phyloP scores from a whole-genome alignment of 2,888 invertebrate genomes.

The Lissocephala sabroskyi region DNA sequence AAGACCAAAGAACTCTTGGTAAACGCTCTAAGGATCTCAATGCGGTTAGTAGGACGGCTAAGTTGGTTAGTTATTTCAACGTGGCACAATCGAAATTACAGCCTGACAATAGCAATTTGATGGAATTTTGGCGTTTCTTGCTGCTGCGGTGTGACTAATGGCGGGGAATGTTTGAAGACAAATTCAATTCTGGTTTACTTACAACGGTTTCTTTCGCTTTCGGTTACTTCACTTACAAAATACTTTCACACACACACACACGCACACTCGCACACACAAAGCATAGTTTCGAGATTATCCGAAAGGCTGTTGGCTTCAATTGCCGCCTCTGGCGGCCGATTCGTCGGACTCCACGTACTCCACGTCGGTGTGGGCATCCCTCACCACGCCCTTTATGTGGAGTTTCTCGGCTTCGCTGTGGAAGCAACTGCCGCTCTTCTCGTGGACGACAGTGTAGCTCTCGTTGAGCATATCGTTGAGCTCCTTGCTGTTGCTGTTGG shows the following conservation, averaged over 20 bases:
- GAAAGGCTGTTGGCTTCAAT: constrained; percentile 30
- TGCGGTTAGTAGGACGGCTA: constrained; percentile 36
- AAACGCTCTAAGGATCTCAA: constrained; percentile 32
- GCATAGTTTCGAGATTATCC: constrained; percentile 30
- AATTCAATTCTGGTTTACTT: constrained; percentile 45
- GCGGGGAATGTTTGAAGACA: constrained; percentile 33
- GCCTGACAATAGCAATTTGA: no score
- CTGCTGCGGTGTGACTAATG: no score
- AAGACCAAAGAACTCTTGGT: constrained; percentile 51
- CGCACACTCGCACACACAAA: constrained; percentile 23
- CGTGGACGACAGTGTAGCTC: constrained; percentile 72
- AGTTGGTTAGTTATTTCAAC: constrained; percentile 42
- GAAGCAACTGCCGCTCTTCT: constrained; percentile 71
- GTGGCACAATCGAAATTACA: constrained; percentile 22
- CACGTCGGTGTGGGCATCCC: constrained; percentile 74
- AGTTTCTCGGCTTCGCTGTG: constrained; percentile 73
- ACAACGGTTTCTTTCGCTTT: constrained; percentile 37
- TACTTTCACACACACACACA: constrained; percentile 2
- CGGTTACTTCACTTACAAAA: no score
- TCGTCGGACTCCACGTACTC: constrained; percentile 74
- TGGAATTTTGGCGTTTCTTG: no score
- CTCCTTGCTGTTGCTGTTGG: constrained; percentile 53
- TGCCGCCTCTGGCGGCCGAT: constrained; percentile 56
- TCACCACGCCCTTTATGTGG: constrained; percentile 74
- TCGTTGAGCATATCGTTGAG: constrained; percentile 72